Conservation (phyloP, 2,797 vertebrate species). For the Diplodus puntazzo region DNA sequence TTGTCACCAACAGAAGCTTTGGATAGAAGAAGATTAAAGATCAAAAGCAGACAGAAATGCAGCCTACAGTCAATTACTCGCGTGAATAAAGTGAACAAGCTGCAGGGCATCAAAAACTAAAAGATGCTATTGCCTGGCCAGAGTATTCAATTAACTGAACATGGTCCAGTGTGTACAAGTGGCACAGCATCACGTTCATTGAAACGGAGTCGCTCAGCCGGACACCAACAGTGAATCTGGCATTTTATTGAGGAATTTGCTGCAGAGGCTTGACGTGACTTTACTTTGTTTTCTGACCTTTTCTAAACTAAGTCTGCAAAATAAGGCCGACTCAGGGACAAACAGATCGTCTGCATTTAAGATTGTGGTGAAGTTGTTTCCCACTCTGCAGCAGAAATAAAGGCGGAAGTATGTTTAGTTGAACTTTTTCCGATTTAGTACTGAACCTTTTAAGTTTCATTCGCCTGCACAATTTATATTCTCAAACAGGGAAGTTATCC, state of each 20-base stretch:
- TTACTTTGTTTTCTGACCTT: slow-evolving; percentile 21
- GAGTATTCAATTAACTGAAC: slow-evolving; percentile 29
- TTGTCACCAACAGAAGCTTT: slow-evolving; percentile 28
- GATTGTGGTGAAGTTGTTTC: neutral
- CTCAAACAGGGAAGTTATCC: neutral
- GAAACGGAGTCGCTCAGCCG: neutral
- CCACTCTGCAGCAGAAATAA: neutral
- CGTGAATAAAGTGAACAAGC: slow-evolving; percentile 12
- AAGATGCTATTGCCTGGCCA: slow-evolving; percentile 3
- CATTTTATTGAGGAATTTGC: slow-evolving; percentile 6
- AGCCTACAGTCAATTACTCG: neutral
- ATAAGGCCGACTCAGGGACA: neutral
- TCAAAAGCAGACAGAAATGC: slow-evolving; percentile 22
- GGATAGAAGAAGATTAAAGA: slow-evolving; percentile 42
- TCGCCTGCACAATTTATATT: neutral
- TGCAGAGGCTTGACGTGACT: slow-evolving; percentile 2
- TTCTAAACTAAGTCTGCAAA: slow-evolving; percentile 6
- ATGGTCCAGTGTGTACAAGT: neutral
- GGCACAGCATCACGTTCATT: slow-evolving; percentile 4
- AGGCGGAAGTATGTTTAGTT: neutral
- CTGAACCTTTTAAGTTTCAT: neutral
- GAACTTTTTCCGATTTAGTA: neutral
- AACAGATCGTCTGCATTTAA: slow-evolving; percentile 3
- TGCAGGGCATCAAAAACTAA: slow-evolving; percentile 4
- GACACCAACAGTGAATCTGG: neutral